Base-by-base conservation (phyloP, 2,888 invertebrate genomes). In the Sinelater perroti region DNA sequence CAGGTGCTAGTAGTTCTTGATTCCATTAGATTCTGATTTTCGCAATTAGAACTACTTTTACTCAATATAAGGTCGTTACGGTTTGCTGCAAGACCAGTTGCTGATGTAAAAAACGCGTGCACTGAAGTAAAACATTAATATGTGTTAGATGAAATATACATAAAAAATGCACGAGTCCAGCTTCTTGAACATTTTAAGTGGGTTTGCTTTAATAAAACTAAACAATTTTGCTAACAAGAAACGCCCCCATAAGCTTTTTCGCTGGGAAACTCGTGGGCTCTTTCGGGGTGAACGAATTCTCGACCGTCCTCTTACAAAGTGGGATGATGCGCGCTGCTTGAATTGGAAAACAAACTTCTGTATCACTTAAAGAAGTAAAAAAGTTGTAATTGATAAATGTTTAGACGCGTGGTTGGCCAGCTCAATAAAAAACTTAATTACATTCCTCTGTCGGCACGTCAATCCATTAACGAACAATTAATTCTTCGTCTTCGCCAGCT, bases 401-500 rank as follows among this genome's bases (percentile, higher is more conserved):
- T 40, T 40, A 24, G 40, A 24, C 40, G 21, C 40, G 40, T 40
- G 21, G 35, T 35, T 33, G 35, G 24, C 24, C 47, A 35, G 35
- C 14, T 24, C 14, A 8, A 38, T 21, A 11, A 40, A 40, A 40
- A 40, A 11, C 24, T 47, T 24, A 47, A 47, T 16, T 47, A 35
- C 47, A 47, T 35, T 47, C 47, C 16, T 47, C 18, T 47, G 35
- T 47, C 47, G 31, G 35, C 35, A 33, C 24, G 47, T 47, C 47
- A 47, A 47, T 47, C 35, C 26, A 35, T 35, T 47, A 47, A 35
- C 31, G 21, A 35, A 24, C 47, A 47, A 47, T 47, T 47, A 47
- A 35, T 35, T 47, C 35, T 31, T 14, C 2, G 17, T 35, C 33
- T 33, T 47, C 24, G 47, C 17, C 16, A 16, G 24, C 33, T 47